Evolutionary conservation across 2,888 invertebrate species (phyloP), one percentile per base, ranked within the genome.

Genomic region (Acrobasis repandana): DNA sequence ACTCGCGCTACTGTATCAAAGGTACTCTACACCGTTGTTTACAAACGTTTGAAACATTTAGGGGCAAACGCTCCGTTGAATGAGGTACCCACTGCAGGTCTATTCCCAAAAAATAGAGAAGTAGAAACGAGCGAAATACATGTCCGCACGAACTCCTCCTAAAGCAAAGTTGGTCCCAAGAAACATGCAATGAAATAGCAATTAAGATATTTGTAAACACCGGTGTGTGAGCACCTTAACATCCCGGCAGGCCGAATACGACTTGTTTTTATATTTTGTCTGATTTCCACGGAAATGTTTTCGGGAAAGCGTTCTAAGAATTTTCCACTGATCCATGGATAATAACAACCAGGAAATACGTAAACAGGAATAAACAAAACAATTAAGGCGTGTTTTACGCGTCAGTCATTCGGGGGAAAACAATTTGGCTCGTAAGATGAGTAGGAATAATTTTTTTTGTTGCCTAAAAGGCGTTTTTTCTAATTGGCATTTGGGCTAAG

Each of bases 331-430:
- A 38, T 8, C 15, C 18, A 18, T 16, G 36, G 38, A 38, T 54
- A 54, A 38, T 54, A 11, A 20, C 54, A n/a, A 43, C 43, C 14
- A 10, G 2, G n/a, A n/a, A n/a, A n/a, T n/a, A 38, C 18, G 38
- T 54, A 38, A 52, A 54, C 38, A 38, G 38, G 52, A 34, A 50
- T 50, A 51, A 38, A 54, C 38, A 38, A 14, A 54, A 43, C 4
- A 11, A 54, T 38, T 54, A 38, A 38, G 38, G 54, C 54, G 38
- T 38, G n/a, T 38, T 14, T 9, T 8, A 36, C 36, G 36, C n/a
- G 33, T 15, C 16, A 16, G 8, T 16, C n/a, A 43, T 20, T 54
- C n/a, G 20, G 36, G 0, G 34, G 14, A 43, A 54, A 54, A 54
- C 15, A 28, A 50, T 38, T 54, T 36, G 16, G 38, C 54, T 20